Evolutionary conservation across 2,888 invertebrate genomes (phyloP), one percentile per base, ranked within the genome.

Genomic region (Hipparchia semele): DNA sequence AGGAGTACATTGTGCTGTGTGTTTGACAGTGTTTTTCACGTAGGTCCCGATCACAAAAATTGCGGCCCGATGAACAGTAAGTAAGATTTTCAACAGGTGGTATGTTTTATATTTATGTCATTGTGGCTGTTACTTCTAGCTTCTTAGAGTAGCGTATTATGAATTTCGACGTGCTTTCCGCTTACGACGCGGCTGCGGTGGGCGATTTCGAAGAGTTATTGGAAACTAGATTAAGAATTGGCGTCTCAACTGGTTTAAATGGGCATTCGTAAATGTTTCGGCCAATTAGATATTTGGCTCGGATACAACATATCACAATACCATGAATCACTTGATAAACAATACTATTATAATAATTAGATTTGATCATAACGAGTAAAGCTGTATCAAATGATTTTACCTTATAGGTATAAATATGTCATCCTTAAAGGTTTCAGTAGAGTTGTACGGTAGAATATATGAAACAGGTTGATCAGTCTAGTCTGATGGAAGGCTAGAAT

Each of bases 1-100:
- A 84, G 80, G 83, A 80, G 81, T 84, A 89, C 83, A 89, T 90
- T 90, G 90, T 92, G 90, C 86, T 83, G 92, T 91, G 89, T 92
- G 92, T 92, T 92, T 94, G 88, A 93, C 85, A 88, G 89, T 92
- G 89, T 94, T 94, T 94, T 89, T 93, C 90, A 90, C 90, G 89
- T 94, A 94, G 94, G 94, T 94, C 94, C 94, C 82, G 94, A 92
- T 88, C 93, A 94, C 92, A 91, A 91, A 90, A 92, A 86, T 90
- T 94, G 94, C 94, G 91, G 92, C 84, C 90, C 94, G 83, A 87
- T 92, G 84, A 91, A 87, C 90, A 94, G 94, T 94, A 93, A 94
- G 94, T 94, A 94, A 90, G 86, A 87, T 86, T 87, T 87, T 81
- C 83, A 86, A 87, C 85, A 87, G 88, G 87, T 87, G 90, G 92